Percentiles rank a stretch among this genome's conserved stretches.
These are phyloP conservation scores for Falco cherrug DNA, from an alignment of 2,797 vertebrate genomes.

Conservation along the genomic window DNA sequence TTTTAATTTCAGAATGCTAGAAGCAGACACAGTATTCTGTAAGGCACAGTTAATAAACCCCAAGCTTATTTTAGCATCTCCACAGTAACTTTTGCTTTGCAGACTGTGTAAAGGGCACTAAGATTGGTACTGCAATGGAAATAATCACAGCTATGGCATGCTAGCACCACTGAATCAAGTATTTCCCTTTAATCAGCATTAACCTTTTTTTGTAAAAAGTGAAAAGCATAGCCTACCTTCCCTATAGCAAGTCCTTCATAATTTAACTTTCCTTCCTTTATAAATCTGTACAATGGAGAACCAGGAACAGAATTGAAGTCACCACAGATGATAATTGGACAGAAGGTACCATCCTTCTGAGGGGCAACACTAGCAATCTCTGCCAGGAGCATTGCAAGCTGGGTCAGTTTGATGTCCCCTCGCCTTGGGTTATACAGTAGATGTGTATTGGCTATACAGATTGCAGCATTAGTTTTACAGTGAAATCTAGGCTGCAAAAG, in stretches of 20 bases:
- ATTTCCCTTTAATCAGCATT: background rate
- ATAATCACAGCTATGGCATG: background rate
- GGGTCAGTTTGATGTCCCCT: constrained; percentile 94
- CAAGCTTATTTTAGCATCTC: background rate
- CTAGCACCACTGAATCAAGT: background rate
- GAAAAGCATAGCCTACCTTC: constrained; percentile 78
- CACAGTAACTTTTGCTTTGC: background rate
- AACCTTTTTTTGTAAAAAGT: background rate
- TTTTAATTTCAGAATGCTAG: background rate
- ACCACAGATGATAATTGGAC: constrained; percentile 90
- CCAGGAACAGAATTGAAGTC: constrained; percentile 95
- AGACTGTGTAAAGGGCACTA: background rate
- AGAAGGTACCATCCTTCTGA: constrained; percentile 79
- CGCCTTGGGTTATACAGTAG: constrained; percentile 94
- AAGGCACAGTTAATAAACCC: background rate
- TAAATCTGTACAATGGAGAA: constrained; percentile 91
- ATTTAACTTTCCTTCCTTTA: constrained; percentile 86
- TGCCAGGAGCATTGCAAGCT: constrained; percentile 92
- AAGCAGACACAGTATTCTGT: background rate
- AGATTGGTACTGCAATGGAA: background rate
- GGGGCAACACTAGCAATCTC: constrained; percentile 84
- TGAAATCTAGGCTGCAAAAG: constrained; percentile 80
- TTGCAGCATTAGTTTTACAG: background rate
- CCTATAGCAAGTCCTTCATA: constrained; percentile 86
- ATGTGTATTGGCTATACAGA: constrained; percentile 95